Base-by-base conservation (phyloP, 2,888 invertebrate species). In the Cephus nigrinus region DNA sequence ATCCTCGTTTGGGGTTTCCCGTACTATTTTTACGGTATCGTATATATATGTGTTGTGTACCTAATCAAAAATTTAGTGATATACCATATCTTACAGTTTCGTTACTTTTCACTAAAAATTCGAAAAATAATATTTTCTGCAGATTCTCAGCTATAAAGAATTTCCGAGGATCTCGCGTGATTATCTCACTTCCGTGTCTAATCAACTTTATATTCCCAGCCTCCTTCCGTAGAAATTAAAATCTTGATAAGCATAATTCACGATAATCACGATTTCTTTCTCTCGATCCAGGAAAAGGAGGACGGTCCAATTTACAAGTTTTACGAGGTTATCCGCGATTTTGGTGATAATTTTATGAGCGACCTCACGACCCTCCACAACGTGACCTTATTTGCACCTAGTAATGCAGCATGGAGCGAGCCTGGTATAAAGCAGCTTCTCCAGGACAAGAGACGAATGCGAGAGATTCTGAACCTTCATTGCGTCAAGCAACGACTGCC, bases 311-410 rank as follows among this genome's bases (percentile, higher is more conserved):
- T 97, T 80, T 95, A 94, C 92, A 95, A 96, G 91, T 97, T 98
- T 92, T 96, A 96, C 91, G 95, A 96, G 89, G 95, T 95, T 76
- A 96, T 98, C 81, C 94, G 95, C 92, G 95, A 96, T 87, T 93
- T 94, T 79, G 97, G 96, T 11, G 94, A 95, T 78, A 95, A 95
- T 83, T 96, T 97, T 88, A 93, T 96, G 89, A 94, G 94, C 80
- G 95, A 94, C 82, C 94, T 97, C 55, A 95, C 94, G 78, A 92
- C 93, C 79, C 94, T 95, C 81, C 94, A 94, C 78, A 95, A 96
- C 84, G 93, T 97, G 34, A 98, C 98, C 4, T 93, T 98, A 78
- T 96, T 98, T 90, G 97, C 97, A 2, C 98, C 98, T 0, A 97
- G 96, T 87, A 98, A 98, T 89, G 95, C 95, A 81, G 98, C 98